These are phyloP conservation scores for Sceliomorpha sp. DNA, from an alignment of 2,888 invertebrate genomes.

Conservation along the genomic window DNA sequence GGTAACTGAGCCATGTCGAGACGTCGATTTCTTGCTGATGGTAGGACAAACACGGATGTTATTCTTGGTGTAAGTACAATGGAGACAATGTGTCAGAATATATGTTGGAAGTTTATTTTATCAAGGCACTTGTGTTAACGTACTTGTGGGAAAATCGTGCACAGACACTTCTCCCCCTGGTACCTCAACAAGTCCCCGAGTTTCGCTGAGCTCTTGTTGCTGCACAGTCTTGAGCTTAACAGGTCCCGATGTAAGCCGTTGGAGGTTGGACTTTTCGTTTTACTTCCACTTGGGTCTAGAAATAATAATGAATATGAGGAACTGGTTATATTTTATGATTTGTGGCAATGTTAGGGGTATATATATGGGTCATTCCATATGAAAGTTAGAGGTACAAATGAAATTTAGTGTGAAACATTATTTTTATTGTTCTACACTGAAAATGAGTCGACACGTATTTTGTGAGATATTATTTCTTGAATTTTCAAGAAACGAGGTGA, in stretches of 20 bases:
- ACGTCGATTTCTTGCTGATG: slow-evolving; percentile 80
- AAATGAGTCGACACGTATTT: no score
- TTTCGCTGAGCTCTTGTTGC: slow-evolving; percentile 82
- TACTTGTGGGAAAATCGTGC: slow-evolving; percentile 83
- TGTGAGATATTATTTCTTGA: no score
- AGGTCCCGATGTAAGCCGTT: slow-evolving; percentile 54
- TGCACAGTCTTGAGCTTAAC: slow-evolving; percentile 82
- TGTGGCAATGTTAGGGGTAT: no score
- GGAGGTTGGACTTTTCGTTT: slow-evolving; percentile 43
- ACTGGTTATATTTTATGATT: no score
- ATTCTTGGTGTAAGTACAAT: no score
- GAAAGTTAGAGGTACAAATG: no score
- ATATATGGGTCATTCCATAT: no score
- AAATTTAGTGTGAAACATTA: no score
- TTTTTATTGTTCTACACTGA: no score
- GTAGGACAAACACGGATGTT: no score
- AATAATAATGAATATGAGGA: no score
- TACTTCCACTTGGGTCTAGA: slow-evolving; percentile 48
- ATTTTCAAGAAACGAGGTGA: no score
- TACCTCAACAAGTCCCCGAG: slow-evolving; percentile 85
- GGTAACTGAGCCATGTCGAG: slow-evolving; percentile 79
- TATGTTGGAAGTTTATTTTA: slow-evolving; percentile 21
- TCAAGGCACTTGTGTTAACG: slow-evolving; percentile 33
- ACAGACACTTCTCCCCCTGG: slow-evolving; percentile 81
- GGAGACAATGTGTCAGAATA: not conserved